Percentiles rank a stretch among this genome's conserved stretches.
Conservation (phyloP, 1,140 invertebrate species). For the Ridgeia piscesae region DNA sequence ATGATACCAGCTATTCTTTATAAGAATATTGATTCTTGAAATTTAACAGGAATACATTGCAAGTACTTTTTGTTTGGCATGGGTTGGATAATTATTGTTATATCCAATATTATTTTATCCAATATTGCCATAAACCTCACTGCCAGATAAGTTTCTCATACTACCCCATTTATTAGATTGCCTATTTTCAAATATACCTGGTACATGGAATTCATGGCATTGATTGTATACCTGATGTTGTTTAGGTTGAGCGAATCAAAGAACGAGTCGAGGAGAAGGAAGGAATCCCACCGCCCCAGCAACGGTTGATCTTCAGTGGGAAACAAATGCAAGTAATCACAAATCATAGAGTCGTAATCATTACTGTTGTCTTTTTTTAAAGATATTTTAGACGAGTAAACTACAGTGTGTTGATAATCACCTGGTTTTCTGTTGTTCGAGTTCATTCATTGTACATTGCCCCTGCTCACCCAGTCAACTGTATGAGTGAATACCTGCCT, state of each 20-base stretch:
- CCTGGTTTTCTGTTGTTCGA: background rate
- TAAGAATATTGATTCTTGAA: too few species aligned
- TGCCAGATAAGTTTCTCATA: background rate
- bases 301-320: slow-evolving; percentile 97
- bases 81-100: too few species aligned
- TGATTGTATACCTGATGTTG: slow-evolving; percentile 67
- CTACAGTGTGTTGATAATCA: background rate
- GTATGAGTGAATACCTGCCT: too few species aligned
- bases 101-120: background rate
- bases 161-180: background rate
- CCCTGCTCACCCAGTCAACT: too few species aligned
- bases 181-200: background rate
- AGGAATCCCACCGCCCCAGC: slow-evolving; percentile 99
- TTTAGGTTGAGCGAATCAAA: slow-evolving; percentile 97
- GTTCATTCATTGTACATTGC: too few species aligned
- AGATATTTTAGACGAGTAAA: background rate
- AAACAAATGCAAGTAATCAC: slow-evolving; percentile 87
- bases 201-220: background rate
- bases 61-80: too few species aligned
- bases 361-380: background rate
- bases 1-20: too few species aligned
- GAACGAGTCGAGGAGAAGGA: slow-evolving; percentile 99
- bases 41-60: too few species aligned
- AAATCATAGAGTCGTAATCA: background rate
- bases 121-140: background rate